A percentile compares a stretch with the other conserved stretches of the same genome.
These are phyloP conservation scores for Platycheirus rosarum DNA, from an alignment of 2,888 invertebrate genomes.

Conservation along the genomic window DNA sequence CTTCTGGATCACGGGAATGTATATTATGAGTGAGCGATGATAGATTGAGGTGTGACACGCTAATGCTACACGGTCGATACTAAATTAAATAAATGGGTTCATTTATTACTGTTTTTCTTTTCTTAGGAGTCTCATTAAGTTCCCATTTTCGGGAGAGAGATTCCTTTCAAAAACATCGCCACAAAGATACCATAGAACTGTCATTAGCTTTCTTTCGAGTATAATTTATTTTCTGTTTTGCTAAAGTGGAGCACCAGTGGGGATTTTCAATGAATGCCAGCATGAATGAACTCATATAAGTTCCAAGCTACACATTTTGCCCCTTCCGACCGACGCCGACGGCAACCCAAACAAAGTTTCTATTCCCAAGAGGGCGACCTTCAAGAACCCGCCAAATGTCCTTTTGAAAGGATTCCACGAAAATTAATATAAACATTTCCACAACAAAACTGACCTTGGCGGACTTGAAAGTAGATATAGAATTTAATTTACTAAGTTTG, in stretches of 20 bases:
- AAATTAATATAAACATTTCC: background rate
- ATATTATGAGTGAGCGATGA: conserved; percentile 48
- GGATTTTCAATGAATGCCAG: too few relatives aligned
- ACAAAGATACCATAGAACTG: conserved; percentile 50
- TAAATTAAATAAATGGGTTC: conserved; percentile 58
- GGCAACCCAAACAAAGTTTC: background rate
- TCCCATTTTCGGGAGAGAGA: conserved; percentile 14
- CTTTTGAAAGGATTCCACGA: background rate
- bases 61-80: conserved; percentile 48
- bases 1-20: conserved; percentile 26
- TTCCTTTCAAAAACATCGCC: conserved; percentile 6
- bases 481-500: background rate
- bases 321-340: background rate
- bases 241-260: conserved; percentile 2
- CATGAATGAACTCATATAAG: conserved; percentile 15
- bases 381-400: background rate
- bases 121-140: conserved; percentile 32
- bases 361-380: conserved; percentile 8
- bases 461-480: background rate
- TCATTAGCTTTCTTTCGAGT: background rate
- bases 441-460: conserved; percentile 11
- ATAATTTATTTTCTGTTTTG: conserved; percentile 25
- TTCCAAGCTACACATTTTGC: background rate
- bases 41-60: conserved; percentile 67
- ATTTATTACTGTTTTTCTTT: conserved; percentile 18